Conservation (phyloP, 92 coral and sea anemone genomes). For the Phymanthus crucifer region DNA sequence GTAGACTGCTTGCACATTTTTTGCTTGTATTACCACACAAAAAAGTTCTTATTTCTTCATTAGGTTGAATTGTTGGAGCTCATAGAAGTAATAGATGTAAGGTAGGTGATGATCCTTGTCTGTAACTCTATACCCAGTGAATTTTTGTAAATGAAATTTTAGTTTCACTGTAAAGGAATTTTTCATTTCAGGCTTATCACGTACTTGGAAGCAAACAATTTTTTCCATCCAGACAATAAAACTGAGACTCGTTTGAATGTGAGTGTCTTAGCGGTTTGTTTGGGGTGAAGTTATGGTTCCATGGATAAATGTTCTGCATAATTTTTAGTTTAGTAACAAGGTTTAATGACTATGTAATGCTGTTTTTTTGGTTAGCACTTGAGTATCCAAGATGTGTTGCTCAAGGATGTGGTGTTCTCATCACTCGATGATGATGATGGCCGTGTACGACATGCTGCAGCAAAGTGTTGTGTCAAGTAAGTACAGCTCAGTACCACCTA, state of each 20-base stretch:
- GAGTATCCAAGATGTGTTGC: slow-evolving; percentile 65
- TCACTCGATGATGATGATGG: slow-evolving; percentile 85
- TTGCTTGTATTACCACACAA: too few species aligned
- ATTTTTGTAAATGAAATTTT: neutral
- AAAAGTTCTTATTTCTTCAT: neutral
- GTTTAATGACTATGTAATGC: neutral
- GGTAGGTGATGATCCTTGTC: slow-evolving; percentile 43
- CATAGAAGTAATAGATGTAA: slow-evolving; percentile 70
- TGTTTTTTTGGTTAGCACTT: slow-evolving; percentile 31
- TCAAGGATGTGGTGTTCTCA: slow-evolving; percentile 66
- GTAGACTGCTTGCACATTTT: too few species aligned
- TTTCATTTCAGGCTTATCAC: slow-evolving; percentile 40
- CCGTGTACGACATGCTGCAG: slow-evolving; percentile 92
- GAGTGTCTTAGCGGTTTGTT: neutral
- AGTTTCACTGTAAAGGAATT: neutral
- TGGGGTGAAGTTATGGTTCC: neutral
- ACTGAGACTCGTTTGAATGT: slow-evolving; percentile 23
- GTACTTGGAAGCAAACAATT: slow-evolving; percentile 36
- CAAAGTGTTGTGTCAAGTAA: slow-evolving; percentile 80
- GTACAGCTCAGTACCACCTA: too few species aligned
- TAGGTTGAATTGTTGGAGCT: slow-evolving; percentile 62
- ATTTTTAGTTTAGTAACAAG: neutral
- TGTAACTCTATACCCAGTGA: neutral
- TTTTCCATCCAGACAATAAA: slow-evolving; percentile 5
- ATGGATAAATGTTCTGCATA: neutral